Evolutionary conservation across 1,140 invertebrate species (phyloP).

Genomic region (Cydia pomonella): DNA sequence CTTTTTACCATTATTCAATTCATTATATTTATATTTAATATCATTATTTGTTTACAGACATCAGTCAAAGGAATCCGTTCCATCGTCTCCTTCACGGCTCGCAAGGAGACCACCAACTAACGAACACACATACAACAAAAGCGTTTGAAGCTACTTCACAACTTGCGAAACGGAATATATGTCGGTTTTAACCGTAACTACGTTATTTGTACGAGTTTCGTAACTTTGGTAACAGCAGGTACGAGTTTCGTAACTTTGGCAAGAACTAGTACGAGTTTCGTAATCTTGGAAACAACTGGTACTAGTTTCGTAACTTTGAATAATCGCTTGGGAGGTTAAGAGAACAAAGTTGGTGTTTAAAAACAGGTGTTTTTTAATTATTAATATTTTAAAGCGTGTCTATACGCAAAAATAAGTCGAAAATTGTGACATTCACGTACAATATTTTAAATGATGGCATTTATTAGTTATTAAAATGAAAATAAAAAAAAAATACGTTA

Average conservation of each 20-base stretch:
- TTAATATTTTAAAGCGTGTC: background rate
- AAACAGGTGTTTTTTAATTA: background rate
- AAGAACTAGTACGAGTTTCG: background rate
- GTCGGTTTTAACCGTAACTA: background rate
- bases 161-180: background rate
- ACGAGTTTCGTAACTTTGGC: background rate
- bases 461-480: background rate
- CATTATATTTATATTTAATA: too few species aligned
- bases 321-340: background rate
- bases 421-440: background rate
- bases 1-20: too few species aligned
- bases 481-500: background rate
- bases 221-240: background rate
- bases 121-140: background rate
- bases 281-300: background rate
- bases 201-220: background rate
- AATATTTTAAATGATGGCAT: background rate
- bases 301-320: background rate
- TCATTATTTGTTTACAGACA: slow-evolving; percentile 87
- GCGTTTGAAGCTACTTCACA: background rate
- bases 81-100: slow-evolving; percentile 90
- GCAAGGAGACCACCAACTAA: slow-evolving; percentile 84
- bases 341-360: background rate
- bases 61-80: slow-evolving; percentile 93
- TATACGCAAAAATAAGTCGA: background rate